Conservation (phyloP, 2,797 vertebrate genomes). For the Smutsia gigantea region DNA sequence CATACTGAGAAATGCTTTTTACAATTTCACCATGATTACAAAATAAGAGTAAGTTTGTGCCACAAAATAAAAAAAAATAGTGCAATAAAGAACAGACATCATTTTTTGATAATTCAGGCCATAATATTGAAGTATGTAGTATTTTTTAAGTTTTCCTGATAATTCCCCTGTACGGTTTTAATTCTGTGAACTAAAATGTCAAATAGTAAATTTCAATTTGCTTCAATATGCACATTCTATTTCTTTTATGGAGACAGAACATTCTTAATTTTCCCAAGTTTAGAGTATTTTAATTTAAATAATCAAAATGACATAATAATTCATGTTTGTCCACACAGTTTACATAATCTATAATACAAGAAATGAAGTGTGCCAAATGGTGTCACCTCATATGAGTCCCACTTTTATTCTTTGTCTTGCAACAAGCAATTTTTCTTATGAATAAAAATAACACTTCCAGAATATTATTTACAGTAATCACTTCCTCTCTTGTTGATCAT, state of each 20-base stretch:
- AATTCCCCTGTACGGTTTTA: not conserved
- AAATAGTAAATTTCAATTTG: not conserved
- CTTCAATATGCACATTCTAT: not conserved
- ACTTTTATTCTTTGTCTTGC: not conserved
- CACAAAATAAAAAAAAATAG: not conserved
- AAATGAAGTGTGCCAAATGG: not conserved
- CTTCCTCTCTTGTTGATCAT: not conserved
- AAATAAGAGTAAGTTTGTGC: not conserved
- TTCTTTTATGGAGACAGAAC: not conserved
- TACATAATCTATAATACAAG: not conserved
- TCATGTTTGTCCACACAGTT: not conserved
- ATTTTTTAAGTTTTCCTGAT: not conserved
- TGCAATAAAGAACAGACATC: not conserved
- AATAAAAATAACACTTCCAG: not conserved
- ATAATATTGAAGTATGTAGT: not conserved
- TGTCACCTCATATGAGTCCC: rapidly evolving
- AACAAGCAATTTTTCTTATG: not conserved
- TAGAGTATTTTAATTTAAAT: not conserved
- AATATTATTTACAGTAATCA: not conserved
- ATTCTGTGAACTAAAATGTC: not conserved
- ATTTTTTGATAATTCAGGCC: not conserved
- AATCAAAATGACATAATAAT: not conserved
- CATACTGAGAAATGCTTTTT: not conserved
- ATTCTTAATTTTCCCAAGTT: not conserved
- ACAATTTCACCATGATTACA: slow-evolving; percentile 9